Conservation (phyloP, 1,140 invertebrate genomes). For the Lepidotrigona ventralis region DNA sequence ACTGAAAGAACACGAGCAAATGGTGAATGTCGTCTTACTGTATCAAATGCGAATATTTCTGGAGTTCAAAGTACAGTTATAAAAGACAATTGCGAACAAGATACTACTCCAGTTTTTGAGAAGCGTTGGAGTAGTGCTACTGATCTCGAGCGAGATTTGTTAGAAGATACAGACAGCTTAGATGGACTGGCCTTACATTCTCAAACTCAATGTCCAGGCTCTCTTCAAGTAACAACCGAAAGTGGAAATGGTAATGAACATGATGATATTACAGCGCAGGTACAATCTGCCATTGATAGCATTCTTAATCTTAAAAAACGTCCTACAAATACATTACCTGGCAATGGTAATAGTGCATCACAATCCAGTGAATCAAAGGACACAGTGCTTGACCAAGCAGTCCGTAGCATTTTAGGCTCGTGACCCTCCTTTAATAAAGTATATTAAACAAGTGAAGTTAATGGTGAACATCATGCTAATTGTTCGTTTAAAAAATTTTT, state of each 20-base stretch:
- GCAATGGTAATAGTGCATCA: constrained; percentile 51
- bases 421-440: constrained; percentile 80
- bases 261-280: constrained; percentile 87
- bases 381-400: constrained; percentile 81
- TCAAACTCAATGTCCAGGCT: constrained; percentile 68
- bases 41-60: constrained; percentile 55
- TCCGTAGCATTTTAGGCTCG: constrained; percentile 81
- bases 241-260: constrained; percentile 75
- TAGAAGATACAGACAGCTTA: constrained; percentile 75
- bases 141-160: constrained; percentile 75
- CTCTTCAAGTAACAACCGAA: constrained; percentile 55
- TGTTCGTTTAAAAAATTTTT: constrained; percentile 48
- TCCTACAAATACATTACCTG: constrained; percentile 67
- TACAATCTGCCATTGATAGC: constrained; percentile 89
- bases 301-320: constrained; percentile 86
- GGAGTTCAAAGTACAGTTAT: constrained; percentile 55
- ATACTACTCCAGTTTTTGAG: constrained; percentile 50
- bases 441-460: constrained; percentile 72
- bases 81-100: constrained; percentile 65
- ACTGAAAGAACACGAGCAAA: constrained; percentile 75
- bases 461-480: constrained; percentile 58
- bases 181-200: constrained; percentile 75
- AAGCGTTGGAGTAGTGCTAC: constrained; percentile 71
- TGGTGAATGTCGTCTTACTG: constrained; percentile 71
- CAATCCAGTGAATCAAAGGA: constrained; percentile 72